phyloP scores from a whole-genome alignment of 2,797 vertebrate species.

The Salarias fasciatus region DNA sequence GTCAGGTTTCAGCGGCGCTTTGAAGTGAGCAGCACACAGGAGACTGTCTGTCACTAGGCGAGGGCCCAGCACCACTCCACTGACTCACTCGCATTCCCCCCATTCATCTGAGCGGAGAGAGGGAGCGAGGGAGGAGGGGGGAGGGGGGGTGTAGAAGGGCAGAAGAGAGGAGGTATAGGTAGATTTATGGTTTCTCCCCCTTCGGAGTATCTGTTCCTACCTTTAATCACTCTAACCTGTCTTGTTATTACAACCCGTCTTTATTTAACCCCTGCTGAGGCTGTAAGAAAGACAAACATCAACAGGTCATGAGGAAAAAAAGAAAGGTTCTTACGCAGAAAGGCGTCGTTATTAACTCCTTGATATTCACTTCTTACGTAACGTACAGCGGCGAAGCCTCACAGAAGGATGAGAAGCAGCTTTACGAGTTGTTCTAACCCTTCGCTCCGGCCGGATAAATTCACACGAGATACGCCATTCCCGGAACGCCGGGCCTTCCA shows the following conservation, averaged over 20 bases:
- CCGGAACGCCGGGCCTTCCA: slow-evolving; percentile 15
- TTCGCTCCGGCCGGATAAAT: slow-evolving; percentile 7
- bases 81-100: slow-evolving; percentile 80
- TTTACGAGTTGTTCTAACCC: not conserved
- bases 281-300: slow-evolving; percentile 50
- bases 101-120: slow-evolving; percentile 73
- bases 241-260: slow-evolving; percentile 62
- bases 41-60: slow-evolving; percentile 80
- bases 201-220: slow-evolving; percentile 54
- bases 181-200: slow-evolving; percentile 67
- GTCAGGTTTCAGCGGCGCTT: slow-evolving; percentile 79
- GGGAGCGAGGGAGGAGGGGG: slow-evolving; percentile 30
- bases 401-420: not conserved
- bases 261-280: slow-evolving; percentile 46
- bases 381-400: no score
- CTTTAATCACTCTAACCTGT: slow-evolving; percentile 67
- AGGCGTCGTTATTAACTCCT: not conserved
- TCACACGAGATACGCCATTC: slow-evolving; percentile 28
- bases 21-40: slow-evolving; percentile 76
- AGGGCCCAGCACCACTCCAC: slow-evolving; percentile 73
- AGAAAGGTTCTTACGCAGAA: not conserved
- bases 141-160: slow-evolving; percentile 32
- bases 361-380: no score
- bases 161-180: slow-evolving; percentile 37
- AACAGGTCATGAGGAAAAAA: slow-evolving; percentile 18